phyloP scores from a whole-genome alignment of 2,113 vertebrate species.

The Erinaceus europaeus region DNA sequence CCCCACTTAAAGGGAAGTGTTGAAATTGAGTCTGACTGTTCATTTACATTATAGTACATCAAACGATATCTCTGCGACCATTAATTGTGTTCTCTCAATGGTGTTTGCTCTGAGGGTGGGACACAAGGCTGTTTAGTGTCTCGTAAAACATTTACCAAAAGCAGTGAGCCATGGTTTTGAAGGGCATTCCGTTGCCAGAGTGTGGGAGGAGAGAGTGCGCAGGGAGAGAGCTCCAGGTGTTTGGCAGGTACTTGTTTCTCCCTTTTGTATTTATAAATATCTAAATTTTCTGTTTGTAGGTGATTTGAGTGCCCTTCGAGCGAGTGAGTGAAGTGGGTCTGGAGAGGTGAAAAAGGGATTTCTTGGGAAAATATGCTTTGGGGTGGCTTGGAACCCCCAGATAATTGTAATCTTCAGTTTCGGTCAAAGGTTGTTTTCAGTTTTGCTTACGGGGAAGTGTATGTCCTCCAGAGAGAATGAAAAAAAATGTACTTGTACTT shows the following conservation, averaged over 20 bases:
- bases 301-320: background rate
- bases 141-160: slow-evolving; percentile 88
- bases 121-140: slow-evolving; percentile 77
- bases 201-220: slow-evolving; percentile 65
- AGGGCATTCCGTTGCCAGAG: slow-evolving; percentile 81
- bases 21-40: slow-evolving; percentile 15
- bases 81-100: slow-evolving; percentile 72
- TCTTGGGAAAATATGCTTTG: background rate
- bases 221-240: slow-evolving; percentile 65
- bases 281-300: background rate
- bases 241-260: slow-evolving; percentile 74
- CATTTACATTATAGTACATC: slow-evolving; percentile 46
- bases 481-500: background rate
- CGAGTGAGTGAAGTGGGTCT: background rate
- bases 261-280: slow-evolving; percentile 59
- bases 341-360: background rate
- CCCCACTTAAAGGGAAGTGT: background rate
- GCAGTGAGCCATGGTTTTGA: slow-evolving; percentile 73
- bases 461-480: background rate
- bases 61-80: slow-evolving; percentile 55
- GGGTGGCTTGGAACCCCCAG: background rate
- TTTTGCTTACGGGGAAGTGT: background rate
- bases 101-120: slow-evolving; percentile 88
- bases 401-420: background rate
- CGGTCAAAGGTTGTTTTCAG: background rate